These are phyloP conservation scores for Synanthedon myopaeformis DNA, from an alignment of 2,888 invertebrate genomes.

Conservation along the genomic window DNA sequence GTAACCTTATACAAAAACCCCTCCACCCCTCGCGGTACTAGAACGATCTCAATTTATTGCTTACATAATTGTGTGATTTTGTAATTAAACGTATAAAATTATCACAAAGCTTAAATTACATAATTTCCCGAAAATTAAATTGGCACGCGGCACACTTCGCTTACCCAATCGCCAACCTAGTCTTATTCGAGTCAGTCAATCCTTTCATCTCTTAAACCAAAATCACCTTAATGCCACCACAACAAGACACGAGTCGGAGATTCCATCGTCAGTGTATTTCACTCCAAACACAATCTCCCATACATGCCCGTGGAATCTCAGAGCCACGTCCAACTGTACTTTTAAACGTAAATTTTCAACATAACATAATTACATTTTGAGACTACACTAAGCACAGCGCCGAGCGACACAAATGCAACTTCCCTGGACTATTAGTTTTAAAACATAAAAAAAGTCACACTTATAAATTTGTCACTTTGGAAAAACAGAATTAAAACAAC, in stretches of 20 bases:
- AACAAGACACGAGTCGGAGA: not conserved
- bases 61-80: conserved; percentile 20
- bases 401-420: conserved; percentile 42
- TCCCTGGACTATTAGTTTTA: conserved; percentile 38
- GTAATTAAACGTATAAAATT: conserved; percentile 14
- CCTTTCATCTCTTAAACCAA: conserved; percentile 10
- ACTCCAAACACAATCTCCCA: too few relatives aligned
- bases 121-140: conserved; percentile 24
- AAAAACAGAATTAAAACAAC: conserved; percentile 56
- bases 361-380: conserved; percentile 49
- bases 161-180: conserved; percentile 28
- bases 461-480: conserved; percentile 67
- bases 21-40: conserved; percentile 1
- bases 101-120: conserved; percentile 22
- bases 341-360: conserved; percentile 32
- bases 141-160: conserved; percentile 49
- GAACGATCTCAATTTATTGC: conserved; percentile 24
- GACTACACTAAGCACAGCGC: conserved; percentile 63
- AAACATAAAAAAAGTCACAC: conserved; percentile 55
- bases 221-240: not conserved
- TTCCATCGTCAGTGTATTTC: too few relatives aligned
- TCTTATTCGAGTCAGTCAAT: conserved; percentile 56
- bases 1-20: conserved; percentile 21
- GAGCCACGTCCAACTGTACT: conserved; percentile 17
- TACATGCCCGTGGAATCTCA: too few relatives aligned